A percentile compares a stretch with the other conserved stretches of the same genome.
Evolutionary conservation across 2,797 vertebrate species (phyloP).

Genomic region (Channallabes apus): DNA sequence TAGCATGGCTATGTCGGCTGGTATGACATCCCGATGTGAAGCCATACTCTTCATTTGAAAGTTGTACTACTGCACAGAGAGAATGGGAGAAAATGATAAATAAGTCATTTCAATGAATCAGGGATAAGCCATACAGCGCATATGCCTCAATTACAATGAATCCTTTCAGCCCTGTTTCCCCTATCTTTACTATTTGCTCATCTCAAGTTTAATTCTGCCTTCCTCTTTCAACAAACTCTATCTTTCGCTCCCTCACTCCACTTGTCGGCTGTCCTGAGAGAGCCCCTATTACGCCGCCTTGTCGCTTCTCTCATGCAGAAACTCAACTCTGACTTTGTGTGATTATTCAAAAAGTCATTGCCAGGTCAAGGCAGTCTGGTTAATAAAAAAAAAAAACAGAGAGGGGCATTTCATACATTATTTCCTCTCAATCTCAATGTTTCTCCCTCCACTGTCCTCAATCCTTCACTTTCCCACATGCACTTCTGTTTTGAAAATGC

Average conservation of each 20-base stretch:
- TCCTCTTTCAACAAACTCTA: background rate
- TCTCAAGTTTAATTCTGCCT: conserved; percentile 2
- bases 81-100: background rate
- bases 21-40: conserved; percentile 37
- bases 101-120: conserved; percentile 4
- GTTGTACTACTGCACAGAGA: background rate
- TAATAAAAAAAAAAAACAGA: background rate
- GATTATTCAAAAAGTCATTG: conserved; percentile 47
- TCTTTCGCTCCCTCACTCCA: background rate
- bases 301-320: conserved; percentile 36
- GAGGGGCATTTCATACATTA: conserved; percentile 29
- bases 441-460: background rate
- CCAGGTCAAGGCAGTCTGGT: conserved; percentile 41
- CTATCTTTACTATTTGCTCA: background rate
- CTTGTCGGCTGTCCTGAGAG: conserved; percentile 10
- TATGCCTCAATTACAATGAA: conserved; percentile 7
- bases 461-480: conserved; percentile 19
- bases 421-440: conserved; percentile 18
- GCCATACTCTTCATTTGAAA: conserved; percentile 37
- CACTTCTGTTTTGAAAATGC: conserved; percentile 7
- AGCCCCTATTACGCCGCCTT: conserved; percentile 29
- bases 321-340: conserved; percentile 41
- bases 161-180: background rate
- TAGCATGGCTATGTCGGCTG: conserved; percentile 17
- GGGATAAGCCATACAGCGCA: background rate